Percentiles rank a stretch among this genome's conserved stretches.
Evolutionary conservation across 2,113 vertebrate genomes (phyloP).

Genomic region (Hippocampus zosterae): DNA sequence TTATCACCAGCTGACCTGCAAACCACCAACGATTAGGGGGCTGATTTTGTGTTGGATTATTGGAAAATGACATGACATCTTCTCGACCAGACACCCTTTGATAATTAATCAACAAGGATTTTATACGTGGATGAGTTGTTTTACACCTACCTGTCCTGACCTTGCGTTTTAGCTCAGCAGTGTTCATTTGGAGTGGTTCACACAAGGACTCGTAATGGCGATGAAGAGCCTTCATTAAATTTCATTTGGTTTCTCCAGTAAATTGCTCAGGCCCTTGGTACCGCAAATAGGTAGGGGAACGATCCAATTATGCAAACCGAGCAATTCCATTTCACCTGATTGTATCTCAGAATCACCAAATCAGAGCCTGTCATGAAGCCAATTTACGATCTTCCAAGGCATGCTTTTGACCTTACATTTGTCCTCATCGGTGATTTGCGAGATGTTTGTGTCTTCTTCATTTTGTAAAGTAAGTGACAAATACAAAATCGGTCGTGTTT

Average conservation of each 20-base stretch:
- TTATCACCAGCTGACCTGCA: not conserved
- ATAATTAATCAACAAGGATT: not conserved
- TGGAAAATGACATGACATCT: not conserved
- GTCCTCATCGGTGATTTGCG: conserved; percentile 20
- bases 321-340: conserved; percentile 63
- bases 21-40: not conserved
- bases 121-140: not conserved
- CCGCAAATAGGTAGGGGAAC: conserved; percentile 57
- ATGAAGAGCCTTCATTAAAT: conserved; percentile 37
- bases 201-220: conserved; percentile 20
- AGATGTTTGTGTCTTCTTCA: not conserved
- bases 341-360: conserved; percentile 58
- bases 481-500: not conserved
- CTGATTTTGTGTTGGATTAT: not conserved
- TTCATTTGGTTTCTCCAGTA: conserved; percentile 35
- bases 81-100: not conserved
- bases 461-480: not conserved
- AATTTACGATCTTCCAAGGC: conserved; percentile 34
- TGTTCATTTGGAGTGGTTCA: conserved; percentile 21
- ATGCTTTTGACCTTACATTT: conserved; percentile 30
- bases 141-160: conserved; percentile 1
- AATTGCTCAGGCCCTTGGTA: conserved; percentile 37
- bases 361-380: conserved; percentile 42
- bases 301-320: conserved; percentile 67
- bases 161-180: conserved; percentile 3